These are phyloP conservation scores for Brachyptera risi DNA, from an alignment of 2,888 invertebrate genomes.

Conservation along the genomic window DNA sequence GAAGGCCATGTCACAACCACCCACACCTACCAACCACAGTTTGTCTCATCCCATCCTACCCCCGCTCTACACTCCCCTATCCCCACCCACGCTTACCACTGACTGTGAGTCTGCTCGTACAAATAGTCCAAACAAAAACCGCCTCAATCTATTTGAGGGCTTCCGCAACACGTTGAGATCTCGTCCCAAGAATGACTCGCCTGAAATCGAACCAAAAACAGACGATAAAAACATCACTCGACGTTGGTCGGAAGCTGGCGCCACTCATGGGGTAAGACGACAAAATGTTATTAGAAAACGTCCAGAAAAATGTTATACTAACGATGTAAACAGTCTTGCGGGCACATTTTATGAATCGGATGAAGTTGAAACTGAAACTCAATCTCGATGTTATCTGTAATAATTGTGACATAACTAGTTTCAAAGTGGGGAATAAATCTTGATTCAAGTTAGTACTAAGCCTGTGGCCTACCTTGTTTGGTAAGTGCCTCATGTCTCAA, in stretches of 20 bases:
- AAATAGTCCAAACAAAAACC: slow-evolving; percentile 38
- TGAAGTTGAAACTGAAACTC: too few relatives aligned
- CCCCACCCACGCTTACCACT: not conserved
- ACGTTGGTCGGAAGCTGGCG: slow-evolving; percentile 48
- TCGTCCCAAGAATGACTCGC: slow-evolving; percentile 49
- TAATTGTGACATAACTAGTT: too few relatives aligned
- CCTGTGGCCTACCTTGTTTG: too few relatives aligned
- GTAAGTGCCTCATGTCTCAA: too few relatives aligned
- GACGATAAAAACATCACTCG: slow-evolving; percentile 41
- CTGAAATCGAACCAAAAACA: slow-evolving; percentile 17
- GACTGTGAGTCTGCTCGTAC: slow-evolving; percentile 8
- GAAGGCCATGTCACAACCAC: slow-evolving; percentile 49
- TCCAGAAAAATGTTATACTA: too few relatives aligned
- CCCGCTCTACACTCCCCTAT: not conserved
- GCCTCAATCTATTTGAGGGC: slow-evolving; percentile 54
- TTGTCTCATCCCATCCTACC: slow-evolving; percentile 29
- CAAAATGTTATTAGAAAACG: too few relatives aligned
- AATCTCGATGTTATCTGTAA: too few relatives aligned
- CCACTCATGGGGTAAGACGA: slow-evolving; percentile 31
- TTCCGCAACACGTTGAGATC: slow-evolving; percentile 56
- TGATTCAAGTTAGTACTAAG: too few relatives aligned
- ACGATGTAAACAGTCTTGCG: too few relatives aligned
- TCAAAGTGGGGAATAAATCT: too few relatives aligned
- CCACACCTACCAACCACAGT: too few relatives aligned
- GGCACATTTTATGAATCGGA: too few relatives aligned